These are phyloP conservation scores for Gymnobelideus leadbeateri DNA, from an alignment of 2,113 vertebrate species.

Conservation along the genomic window DNA sequence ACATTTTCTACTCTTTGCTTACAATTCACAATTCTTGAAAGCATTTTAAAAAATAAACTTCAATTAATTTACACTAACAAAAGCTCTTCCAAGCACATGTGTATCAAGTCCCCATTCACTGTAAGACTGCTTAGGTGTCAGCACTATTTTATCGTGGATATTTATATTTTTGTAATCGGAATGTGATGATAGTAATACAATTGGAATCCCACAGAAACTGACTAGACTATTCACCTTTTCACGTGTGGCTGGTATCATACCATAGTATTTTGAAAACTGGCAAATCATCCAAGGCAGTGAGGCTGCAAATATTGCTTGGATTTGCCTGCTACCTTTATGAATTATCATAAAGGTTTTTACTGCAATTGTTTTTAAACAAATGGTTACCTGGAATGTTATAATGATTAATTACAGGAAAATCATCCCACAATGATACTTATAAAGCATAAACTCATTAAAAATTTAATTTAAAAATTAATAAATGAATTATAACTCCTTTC, in stretches of 20 bases:
- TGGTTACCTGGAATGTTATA: not conserved
- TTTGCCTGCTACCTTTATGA: constrained; percentile 12
- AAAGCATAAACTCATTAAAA: not conserved
- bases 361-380: constrained; percentile 41
- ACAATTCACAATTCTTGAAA: constrained; percentile 12
- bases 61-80: constrained; percentile 47
- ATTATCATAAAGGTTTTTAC: constrained; percentile 46
- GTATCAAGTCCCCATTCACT: not conserved
- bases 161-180: not conserved
- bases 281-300: constrained; percentile 44
- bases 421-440: constrained; percentile 8
- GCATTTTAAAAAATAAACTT: not conserved
- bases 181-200: not conserved
- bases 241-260: constrained; percentile 14
- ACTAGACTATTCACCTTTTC: not conserved
- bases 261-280: constrained; percentile 49
- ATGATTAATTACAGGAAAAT: not conserved
- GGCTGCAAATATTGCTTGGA: constrained; percentile 43
- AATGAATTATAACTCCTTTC: not conserved
- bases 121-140: not conserved
- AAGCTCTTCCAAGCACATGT: not conserved
- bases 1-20: constrained; percentile 6
- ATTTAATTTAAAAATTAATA: constrained; percentile 6
- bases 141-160: constrained; percentile 33
- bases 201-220: constrained; percentile 10